phyloP scores from a whole-genome alignment of 2,888 invertebrate genomes.

The Tillus elongatus region DNA sequence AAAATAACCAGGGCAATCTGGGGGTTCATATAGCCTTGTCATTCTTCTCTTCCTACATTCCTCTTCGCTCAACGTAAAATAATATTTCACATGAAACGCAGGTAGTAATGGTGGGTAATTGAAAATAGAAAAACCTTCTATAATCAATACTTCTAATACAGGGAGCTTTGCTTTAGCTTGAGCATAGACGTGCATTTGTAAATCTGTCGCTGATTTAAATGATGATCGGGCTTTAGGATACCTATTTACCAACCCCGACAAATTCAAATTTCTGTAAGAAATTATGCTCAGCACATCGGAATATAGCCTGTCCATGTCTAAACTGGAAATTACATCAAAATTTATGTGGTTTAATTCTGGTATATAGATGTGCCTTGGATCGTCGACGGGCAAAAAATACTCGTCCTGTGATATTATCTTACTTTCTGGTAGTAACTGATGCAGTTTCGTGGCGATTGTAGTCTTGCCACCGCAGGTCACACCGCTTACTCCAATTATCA shows the following conservation, averaged over 20 bases:
- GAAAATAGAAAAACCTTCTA: constrained; percentile 71
- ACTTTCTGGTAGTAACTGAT: constrained; percentile 39
- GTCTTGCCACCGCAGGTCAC: constrained; percentile 82
- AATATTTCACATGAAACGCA: constrained; percentile 65
- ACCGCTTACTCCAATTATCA: constrained; percentile 63
- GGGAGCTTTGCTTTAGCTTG: constrained; percentile 31
- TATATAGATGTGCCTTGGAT: constrained; percentile 55
- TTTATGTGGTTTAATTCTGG: constrained; percentile 62
- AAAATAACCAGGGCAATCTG: constrained; percentile 82
- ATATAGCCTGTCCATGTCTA: constrained; percentile 66
- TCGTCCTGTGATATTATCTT: constrained; percentile 62
- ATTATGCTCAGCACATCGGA: constrained; percentile 47
- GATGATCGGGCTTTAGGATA: constrained; percentile 15
- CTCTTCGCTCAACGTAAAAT: constrained; percentile 58
- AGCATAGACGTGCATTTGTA: constrained; percentile 16
- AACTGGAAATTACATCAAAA: constrained; percentile 61
- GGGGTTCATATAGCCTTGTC: constrained; percentile 66
- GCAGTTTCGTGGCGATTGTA: constrained; percentile 53
- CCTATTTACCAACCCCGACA: neutral
- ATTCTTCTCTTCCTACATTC: constrained; percentile 57
- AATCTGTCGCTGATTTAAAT: constrained; percentile 11
- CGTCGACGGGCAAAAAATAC: constrained; percentile 61
- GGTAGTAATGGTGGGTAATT: constrained; percentile 58
- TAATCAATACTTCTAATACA: constrained; percentile 55
- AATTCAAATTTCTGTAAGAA: constrained; percentile 15